Base-by-base conservation (phyloP, 2,888 invertebrate species). In the Cephus rjabovi region DNA sequence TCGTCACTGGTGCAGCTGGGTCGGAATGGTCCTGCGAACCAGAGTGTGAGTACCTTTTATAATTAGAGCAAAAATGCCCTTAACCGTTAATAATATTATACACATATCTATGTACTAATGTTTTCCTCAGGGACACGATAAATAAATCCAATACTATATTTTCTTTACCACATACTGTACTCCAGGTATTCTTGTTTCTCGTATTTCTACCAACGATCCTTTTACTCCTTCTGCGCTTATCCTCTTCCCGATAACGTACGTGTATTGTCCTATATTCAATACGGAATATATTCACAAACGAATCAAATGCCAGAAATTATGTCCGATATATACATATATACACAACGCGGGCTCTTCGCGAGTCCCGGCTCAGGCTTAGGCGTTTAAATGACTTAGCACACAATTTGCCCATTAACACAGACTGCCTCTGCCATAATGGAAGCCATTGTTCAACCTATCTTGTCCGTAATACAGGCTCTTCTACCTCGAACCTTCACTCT, bases 371-470 rank as follows among this genome's bases (percentile, higher is more conserved):
- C 83, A 82, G 86, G 86, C 86, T 89, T 86, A 84, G 86, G 86
- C 87, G 86, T 88, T 89, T 87, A 87, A 90, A 88, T 87, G 89
- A 89, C 88, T 88, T 88, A 86, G 86, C 87, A 85, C 86, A 88
- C 89, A 88, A 89, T 89, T 90, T 88, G 84, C 86, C 88, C 88
- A 89, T 90, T 90, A 89, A 88, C 87, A 85, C 85, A 87, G 83
- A 86, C 83, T 86, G 87, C 86, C 86, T 87, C 85, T 84, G 84
- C 81, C 85, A 88, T 90, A 90, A 90, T 90, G 89, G 89, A 90
- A 89, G 87, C 86, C 87, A 90, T 90, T 90, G 90, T 90, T 90
- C 88, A 85, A 88, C 86, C 88, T 89, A 90, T 89, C 88, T 88
- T 87, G 89, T 79, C 77, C 74, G 77, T 77, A 80, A 79, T 79